Conservation (phyloP, 2,113 vertebrate species). For the Corvus hawaiiensis region DNA sequence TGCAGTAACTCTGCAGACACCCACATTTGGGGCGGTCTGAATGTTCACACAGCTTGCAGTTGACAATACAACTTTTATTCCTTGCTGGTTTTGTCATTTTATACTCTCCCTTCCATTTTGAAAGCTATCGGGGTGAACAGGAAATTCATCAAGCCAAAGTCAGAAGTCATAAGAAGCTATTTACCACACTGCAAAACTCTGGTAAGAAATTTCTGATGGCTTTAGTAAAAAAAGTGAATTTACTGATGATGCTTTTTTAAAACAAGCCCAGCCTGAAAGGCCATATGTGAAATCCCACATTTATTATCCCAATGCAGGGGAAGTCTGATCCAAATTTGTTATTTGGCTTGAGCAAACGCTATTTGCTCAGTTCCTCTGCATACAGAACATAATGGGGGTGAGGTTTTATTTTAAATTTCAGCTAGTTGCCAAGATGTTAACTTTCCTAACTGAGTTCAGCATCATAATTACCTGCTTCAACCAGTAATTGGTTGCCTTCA, state of each 20-base stretch:
- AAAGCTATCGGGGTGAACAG: conserved; percentile 36
- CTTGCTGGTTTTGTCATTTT: neutral
- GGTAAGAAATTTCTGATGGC: conserved; percentile 35
- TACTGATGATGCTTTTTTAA: neutral
- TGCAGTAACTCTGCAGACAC: neutral
- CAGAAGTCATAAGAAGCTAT: conserved; percentile 22
- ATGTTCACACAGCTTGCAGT: conserved; percentile 5
- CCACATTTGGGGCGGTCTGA: neutral
- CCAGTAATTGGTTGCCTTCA: neutral
- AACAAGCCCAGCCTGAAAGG: conserved; percentile 31
- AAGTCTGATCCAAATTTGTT: neutral
- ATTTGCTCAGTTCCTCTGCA: neutral
- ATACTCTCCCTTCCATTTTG: conserved; percentile 17
- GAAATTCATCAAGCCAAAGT: conserved; percentile 45
- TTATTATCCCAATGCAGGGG: neutral
- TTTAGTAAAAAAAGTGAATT: conserved; percentile 3
- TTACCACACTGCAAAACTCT: conserved; percentile 19
- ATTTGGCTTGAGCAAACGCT: neutral
- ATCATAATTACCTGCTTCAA: neutral
- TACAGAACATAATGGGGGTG: neutral
- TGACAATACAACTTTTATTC: conserved; percentile 17
- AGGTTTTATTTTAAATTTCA: neutral
- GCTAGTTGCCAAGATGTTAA: neutral
- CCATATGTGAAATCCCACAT: neutral
- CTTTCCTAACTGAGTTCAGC: neutral